A percentile compares a stretch with the other conserved stretches of the same genome.
Conservation (phyloP, 2,797 vertebrate species). For the Gobionotothen gibberifrons region DNA sequence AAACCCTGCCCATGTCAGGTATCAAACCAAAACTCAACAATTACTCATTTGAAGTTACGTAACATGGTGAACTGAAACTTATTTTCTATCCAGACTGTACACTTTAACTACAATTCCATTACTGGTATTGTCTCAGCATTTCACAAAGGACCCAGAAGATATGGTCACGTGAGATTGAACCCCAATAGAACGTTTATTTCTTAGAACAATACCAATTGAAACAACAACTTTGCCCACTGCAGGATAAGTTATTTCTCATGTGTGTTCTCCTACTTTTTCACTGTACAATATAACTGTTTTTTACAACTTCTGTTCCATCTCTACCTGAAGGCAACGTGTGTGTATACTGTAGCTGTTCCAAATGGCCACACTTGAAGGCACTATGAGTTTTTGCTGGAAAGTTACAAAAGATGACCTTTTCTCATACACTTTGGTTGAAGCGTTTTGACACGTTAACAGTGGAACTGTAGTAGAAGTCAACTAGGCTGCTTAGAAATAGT, state of each 20-base stretch:
- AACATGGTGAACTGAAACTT: too few species aligned
- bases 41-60: too few species aligned
- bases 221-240: background rate
- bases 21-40: too few species aligned
- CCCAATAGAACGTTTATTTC: background rate
- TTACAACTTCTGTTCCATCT: background rate
- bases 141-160: slow-evolving; percentile 10
- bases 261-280: background rate
- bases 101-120: background rate
- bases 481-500: background rate
- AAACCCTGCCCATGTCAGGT: too few species aligned
- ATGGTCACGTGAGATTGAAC: background rate
- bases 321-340: background rate
- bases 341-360: too few species aligned
- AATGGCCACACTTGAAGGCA: background rate
- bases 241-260: background rate
- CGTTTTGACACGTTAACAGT: background rate
- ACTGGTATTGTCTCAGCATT: background rate
- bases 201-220: background rate
- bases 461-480: background rate
- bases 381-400: background rate
- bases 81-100: too few species aligned
- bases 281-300: background rate
- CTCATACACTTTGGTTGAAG: background rate
- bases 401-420: background rate